These are phyloP conservation scores for Pteropus alecto DNA, from an alignment of 2,113 vertebrate species.

Conservation along the genomic window DNA sequence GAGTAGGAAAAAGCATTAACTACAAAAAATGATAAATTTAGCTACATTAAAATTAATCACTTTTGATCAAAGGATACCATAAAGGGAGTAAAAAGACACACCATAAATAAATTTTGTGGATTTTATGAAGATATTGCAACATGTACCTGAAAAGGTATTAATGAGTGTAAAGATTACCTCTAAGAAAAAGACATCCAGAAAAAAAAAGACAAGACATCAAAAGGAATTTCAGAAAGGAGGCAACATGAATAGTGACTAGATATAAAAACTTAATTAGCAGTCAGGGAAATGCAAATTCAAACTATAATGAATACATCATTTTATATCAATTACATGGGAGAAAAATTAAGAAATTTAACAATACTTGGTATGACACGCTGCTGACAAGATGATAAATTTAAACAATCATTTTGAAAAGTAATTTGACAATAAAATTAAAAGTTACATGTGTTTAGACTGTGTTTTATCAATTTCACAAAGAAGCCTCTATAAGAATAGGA, in stretches of 20 bases:
- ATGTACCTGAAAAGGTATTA: not conserved
- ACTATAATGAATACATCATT: not conserved
- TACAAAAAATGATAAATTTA: constrained; percentile 2
- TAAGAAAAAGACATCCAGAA: not conserved
- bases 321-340: not conserved
- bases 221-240: not conserved
- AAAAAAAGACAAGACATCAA: not conserved
- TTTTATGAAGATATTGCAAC: not conserved
- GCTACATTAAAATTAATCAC: not conserved
- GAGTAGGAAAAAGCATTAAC: not conserved
- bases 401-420: not conserved
- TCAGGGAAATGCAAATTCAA: not conserved
- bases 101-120: not conserved
- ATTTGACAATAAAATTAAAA: not conserved
- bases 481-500: not conserved
- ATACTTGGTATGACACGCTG: not conserved
- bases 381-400: not conserved
- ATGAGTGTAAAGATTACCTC: not conserved
- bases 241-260: not conserved
- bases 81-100: not conserved
- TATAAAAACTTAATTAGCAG: not conserved
- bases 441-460: not conserved
- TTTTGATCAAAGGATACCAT: not conserved
- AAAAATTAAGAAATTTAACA: not conserved
- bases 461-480: not conserved